These are phyloP conservation scores for Ametastegia equiseti DNA, from an alignment of 2,888 invertebrate species.

Conservation along the genomic window DNA sequence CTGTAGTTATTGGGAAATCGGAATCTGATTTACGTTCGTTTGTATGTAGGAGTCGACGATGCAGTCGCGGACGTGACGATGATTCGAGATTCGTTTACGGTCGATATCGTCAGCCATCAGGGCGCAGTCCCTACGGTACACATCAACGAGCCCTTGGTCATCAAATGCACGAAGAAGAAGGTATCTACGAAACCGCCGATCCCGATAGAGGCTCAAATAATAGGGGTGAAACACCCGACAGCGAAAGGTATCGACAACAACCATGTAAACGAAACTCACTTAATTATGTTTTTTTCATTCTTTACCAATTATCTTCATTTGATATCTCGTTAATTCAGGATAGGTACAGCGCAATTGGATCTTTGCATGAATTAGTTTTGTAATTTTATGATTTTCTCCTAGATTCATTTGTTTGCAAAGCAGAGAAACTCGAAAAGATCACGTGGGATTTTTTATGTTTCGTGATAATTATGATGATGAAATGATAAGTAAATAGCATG, in stretches of 20 bases:
- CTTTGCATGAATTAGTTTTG: no score
- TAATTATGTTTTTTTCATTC: slow-evolving; percentile 48
- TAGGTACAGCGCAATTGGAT: no score
- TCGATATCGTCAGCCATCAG: slow-evolving; percentile 80
- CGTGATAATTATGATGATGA: no score
- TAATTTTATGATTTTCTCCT: no score
- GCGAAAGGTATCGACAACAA: slow-evolving; percentile 84
- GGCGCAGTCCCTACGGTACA: slow-evolving; percentile 72
- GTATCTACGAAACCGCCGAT: slow-evolving; percentile 92
- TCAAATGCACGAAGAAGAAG: slow-evolving; percentile 85
- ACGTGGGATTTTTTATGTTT: no score
- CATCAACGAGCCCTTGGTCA: slow-evolving; percentile 79
- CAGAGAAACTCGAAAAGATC: no score
- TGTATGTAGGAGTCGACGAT: slow-evolving; percentile 78
- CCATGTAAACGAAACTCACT: not conserved
- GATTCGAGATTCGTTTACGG: slow-evolving; percentile 86
- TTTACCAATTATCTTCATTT: not conserved
- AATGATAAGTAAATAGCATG: no score
- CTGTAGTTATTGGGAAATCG: no score
- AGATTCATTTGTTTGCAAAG: no score
- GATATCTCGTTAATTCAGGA: no score
- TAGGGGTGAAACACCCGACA: slow-evolving; percentile 90
- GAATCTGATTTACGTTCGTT: slow-evolving; percentile 23
- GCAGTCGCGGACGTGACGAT: slow-evolving; percentile 81
- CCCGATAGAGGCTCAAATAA: slow-evolving; percentile 83